Evolutionary conservation across 2,797 vertebrate genomes (phyloP), one percentile per base, ranked within the genome.

Genomic region (Tachyglossus aculeatus): DNA sequence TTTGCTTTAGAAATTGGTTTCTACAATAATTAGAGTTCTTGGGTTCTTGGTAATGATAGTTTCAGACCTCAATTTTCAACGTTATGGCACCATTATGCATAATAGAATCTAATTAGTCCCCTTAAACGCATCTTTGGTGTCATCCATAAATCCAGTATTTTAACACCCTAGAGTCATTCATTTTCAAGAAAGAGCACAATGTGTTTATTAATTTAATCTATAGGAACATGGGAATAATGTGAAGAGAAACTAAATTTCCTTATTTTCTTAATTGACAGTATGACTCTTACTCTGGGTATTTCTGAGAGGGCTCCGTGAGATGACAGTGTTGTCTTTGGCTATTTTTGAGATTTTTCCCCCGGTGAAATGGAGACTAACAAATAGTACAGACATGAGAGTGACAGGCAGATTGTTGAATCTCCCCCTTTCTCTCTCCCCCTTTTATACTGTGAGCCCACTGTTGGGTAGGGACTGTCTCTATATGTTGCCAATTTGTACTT

Each of bases 21-120:
- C 52, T 67, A 72, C 40, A 33, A 22, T 59, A 67, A 58, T 22
- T 55, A 52, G 27, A 37, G 36, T 58, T 74, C 68, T 38, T 51
- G 56, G 32, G 34, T 50, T 55, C 72, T 81, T 66, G 80, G 51
- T 25, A 10, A 61, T 57, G 57, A 27, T 24, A 6, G 29, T 67
- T 54, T 11, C 39, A 60, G 54, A 31, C 64, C 53, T 50, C 25
- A 63, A 56, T 74, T 88, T 74, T 59, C 74, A 33, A 64, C 29
- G 41, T 77, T 74, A 77, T 37, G 16, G 33, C 57, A 52, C 64
- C 64, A 50, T 81, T 76, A 73, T 1, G 3, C 29, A 80, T 79
- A 83, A 82, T 39, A 67, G 68, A 37, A 59, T 58, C 33, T 62
- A 76, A 86, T 87, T 85, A 74, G 51, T 55, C 44, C 50, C 67